Conservation (phyloP, 2,113 vertebrate genomes). For the Procavia capensis region DNA sequence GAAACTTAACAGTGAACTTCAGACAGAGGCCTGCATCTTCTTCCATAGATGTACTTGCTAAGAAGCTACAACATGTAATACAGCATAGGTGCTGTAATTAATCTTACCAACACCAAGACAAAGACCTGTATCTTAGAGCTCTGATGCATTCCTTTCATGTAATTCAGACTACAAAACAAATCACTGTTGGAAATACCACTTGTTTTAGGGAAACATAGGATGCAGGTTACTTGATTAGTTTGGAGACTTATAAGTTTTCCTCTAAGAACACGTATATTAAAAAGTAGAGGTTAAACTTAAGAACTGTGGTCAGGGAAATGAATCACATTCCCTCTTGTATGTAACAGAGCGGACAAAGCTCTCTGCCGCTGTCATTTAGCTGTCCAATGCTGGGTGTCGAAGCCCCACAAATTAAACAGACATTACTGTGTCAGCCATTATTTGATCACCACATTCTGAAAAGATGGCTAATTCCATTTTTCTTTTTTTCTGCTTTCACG, state of each 20-base stretch:
- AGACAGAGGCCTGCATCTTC: not conserved
- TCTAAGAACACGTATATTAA: constrained; percentile 56
- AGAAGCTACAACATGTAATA: not conserved
- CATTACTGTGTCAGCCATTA: constrained; percentile 86
- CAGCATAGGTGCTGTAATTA: not conserved
- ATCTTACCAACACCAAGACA: constrained; percentile 11
- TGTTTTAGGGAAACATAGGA: constrained; percentile 32
- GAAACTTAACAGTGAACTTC: not conserved
- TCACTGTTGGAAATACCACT: not conserved
- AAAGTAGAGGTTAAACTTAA: constrained; percentile 47
- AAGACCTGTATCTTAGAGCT: constrained; percentile 41
- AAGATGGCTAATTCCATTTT: constrained; percentile 89
- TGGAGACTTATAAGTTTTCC: constrained; percentile 61
- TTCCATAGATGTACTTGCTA: not conserved
- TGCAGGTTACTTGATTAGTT: not conserved
- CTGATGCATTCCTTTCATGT: constrained; percentile 51
- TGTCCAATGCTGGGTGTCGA: constrained; percentile 81
- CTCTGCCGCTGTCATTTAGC: constrained; percentile 84
- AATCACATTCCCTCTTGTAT: constrained; percentile 76
- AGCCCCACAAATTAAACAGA: constrained; percentile 88
- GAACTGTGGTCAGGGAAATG: constrained; percentile 72
- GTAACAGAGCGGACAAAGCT: constrained; percentile 82
- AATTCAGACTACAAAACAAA: not conserved
- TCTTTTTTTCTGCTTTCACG: constrained; percentile 16
- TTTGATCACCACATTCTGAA: constrained; percentile 87